These are phyloP conservation scores for Microtus pennsylvanicus DNA, from an alignment of 2,113 vertebrate species.

Conservation along the genomic window DNA sequence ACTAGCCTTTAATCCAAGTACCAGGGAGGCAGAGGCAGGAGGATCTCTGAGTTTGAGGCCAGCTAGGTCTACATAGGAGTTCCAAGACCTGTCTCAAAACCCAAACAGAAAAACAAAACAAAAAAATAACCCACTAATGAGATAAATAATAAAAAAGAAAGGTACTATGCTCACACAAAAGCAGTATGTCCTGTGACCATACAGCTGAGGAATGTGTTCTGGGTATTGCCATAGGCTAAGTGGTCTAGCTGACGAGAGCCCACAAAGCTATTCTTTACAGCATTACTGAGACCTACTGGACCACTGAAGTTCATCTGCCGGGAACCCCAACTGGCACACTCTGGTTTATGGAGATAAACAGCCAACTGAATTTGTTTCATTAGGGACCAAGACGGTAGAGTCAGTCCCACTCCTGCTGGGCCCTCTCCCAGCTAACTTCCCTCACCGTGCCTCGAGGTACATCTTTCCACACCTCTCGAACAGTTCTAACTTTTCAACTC, in stretches of 20 bases:
- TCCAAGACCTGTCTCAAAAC: not conserved
- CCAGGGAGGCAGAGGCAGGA: not conserved
- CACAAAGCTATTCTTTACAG: not conserved
- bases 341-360: not conserved
- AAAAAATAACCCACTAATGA: not conserved
- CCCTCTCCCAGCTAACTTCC: not conserved
- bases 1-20: not conserved
- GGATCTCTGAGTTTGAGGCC: not conserved
- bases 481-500: not conserved
- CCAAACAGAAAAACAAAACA: not conserved
- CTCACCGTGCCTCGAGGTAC: not conserved
- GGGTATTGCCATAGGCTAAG: not conserved
- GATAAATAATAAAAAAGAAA: not conserved
- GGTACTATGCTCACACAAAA: not conserved
- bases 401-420: not conserved
- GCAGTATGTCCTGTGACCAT: not conserved
- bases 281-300: not conserved
- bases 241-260: not conserved
- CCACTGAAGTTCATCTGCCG: not conserved
- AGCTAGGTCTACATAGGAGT: not conserved
- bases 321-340: not conserved
- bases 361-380: not conserved
- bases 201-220: not conserved
- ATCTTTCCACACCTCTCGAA: not conserved
- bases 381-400: not conserved